phyloP scores from a whole-genome alignment of 2,797 vertebrate species.

The Sebastes diploproa region DNA sequence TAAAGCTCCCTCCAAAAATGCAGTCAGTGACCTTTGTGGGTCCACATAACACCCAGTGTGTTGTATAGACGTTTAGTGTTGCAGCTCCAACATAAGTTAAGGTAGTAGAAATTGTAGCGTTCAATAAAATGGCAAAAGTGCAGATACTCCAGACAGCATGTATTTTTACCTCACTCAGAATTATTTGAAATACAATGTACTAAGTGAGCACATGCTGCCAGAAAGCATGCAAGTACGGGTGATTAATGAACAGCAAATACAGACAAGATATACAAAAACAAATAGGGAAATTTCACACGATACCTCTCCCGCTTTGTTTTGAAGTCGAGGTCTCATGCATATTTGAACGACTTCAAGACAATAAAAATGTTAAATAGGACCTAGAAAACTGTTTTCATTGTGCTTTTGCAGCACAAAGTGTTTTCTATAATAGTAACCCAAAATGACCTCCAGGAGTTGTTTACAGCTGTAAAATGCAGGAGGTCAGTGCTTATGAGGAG shows the following conservation, averaged over 20 bases:
- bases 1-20: neutral
- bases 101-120: neutral
- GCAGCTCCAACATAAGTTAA: neutral
- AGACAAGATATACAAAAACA: neutral
- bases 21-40: neutral
- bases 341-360: constrained; percentile 12
- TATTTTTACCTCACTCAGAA: constrained; percentile 13
- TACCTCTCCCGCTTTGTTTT: neutral
- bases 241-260: neutral
- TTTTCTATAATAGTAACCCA: constrained; percentile 33
- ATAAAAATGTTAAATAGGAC: constrained; percentile 1
- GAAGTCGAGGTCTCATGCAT: neutral
- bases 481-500: constrained; percentile 4
- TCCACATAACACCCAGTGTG: neutral
- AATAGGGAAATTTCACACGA: neutral
- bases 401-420: constrained; percentile 28
- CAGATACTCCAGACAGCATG: neutral
- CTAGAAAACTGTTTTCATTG: constrained; percentile 3
- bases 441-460: neutral
- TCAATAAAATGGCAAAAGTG: neutral
- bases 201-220: neutral
- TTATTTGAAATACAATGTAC: neutral
- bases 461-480: constrained; percentile 26
- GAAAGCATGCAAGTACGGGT: neutral
- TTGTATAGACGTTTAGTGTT: neutral